Percentiles rank a stretch among this genome's conserved stretches.
Evolutionary conservation across 2,113 vertebrate species (phyloP).

Genomic region (Rhea pennata): DNA sequence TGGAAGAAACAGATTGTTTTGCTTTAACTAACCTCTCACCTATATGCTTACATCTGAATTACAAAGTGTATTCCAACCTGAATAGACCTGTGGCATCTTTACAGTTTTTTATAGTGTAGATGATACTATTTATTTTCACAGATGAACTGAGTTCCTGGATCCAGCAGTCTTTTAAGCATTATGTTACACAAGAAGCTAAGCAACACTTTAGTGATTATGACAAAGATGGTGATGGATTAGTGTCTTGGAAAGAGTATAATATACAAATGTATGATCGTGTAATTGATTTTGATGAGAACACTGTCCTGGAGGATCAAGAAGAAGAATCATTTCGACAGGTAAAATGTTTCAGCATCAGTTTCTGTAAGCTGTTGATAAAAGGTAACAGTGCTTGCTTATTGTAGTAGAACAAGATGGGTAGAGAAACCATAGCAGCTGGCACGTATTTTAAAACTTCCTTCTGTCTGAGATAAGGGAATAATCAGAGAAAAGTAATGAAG

Average conservation of each 20-base stretch:
- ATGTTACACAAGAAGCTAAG: slow-evolving; percentile 90
- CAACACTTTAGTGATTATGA: slow-evolving; percentile 91
- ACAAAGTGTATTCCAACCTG: background rate
- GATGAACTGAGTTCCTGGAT: slow-evolving; percentile 95
- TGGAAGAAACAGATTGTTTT: background rate
- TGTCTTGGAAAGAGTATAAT: slow-evolving; percentile 95
- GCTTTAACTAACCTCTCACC: background rate
- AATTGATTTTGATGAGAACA: slow-evolving; percentile 84
- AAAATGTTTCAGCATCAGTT: slow-evolving; percentile 52
- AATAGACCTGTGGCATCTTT: background rate
- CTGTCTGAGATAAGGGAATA: slow-evolving; percentile 13
- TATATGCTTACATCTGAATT: background rate
- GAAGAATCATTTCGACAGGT: slow-evolving; percentile 93
- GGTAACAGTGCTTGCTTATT: background rate
- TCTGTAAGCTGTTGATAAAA: slow-evolving; percentile 2
- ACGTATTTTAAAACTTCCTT: slow-evolving; percentile 28
- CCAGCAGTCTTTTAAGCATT: slow-evolving; percentile 92
- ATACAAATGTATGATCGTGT: slow-evolving; percentile 85
- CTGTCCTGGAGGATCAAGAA: slow-evolving; percentile 86
- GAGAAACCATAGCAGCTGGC: slow-evolving; percentile 1
- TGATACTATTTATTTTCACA: slow-evolving; percentile 58
- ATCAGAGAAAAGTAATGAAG: slow-evolving; percentile 15
- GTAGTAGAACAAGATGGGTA: background rate
- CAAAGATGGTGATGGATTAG: slow-evolving; percentile 81
- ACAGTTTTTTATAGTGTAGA: background rate